Evolutionary conservation across 2,797 vertebrate genomes (phyloP).

Genomic region (Botia almorhae): DNA sequence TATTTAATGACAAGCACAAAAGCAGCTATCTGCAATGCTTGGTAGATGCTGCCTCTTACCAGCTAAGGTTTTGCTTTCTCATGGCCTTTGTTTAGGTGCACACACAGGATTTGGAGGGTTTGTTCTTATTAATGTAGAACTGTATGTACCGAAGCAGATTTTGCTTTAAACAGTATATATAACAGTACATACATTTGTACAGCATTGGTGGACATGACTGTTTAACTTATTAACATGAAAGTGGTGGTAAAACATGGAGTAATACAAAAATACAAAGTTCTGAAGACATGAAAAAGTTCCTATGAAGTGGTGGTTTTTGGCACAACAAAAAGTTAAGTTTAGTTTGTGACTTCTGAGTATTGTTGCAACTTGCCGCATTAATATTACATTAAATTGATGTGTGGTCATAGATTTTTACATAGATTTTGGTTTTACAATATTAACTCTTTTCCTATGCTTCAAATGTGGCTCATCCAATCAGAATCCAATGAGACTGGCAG

Average conservation of each 20-base stretch:
- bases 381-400: background rate
- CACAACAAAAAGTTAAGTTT: background rate
- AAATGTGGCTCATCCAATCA: background rate
- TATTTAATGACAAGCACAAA: conserved; percentile 50
- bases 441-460: background rate
- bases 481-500: background rate
- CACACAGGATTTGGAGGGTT: background rate
- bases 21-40: conserved; percentile 23
- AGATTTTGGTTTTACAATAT: background rate
- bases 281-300: background rate
- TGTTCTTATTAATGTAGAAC: conserved; percentile 29
- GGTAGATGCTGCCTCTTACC: background rate
- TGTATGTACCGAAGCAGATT: conserved; percentile 20
- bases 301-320: background rate
- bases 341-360: background rate
- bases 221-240: background rate
- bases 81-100: conserved; percentile 4
- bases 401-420: background rate
- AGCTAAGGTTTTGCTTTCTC: background rate
- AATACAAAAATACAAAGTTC: background rate
- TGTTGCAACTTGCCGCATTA: background rate
- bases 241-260: background rate
- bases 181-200: background rate
- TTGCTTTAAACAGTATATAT: background rate
- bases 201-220: background rate